phyloP scores from a whole-genome alignment of 2,797 vertebrate species.

The Chloroceryle amazona region DNA sequence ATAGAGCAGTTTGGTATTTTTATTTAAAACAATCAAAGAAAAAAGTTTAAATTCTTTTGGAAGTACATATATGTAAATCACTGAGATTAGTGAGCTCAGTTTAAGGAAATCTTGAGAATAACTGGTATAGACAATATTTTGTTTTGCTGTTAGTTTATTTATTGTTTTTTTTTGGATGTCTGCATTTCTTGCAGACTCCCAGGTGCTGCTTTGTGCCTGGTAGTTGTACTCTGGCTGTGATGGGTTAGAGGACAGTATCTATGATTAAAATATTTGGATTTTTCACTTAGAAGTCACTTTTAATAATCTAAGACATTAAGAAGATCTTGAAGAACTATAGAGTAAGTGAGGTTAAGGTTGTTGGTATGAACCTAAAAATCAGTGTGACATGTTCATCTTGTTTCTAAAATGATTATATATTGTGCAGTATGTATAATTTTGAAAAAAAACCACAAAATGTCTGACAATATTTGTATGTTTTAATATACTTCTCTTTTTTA shows the following conservation, averaged over 20 bases:
- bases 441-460: neutral
- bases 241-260: neutral
- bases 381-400: neutral
- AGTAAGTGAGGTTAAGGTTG: neutral
- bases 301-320: neutral
- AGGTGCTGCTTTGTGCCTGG: neutral
- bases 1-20: neutral
- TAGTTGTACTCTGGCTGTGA: neutral
- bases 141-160: neutral
- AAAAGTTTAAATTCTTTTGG: neutral
- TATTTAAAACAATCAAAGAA: neutral
- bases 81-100: neutral
- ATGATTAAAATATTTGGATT: neutral
- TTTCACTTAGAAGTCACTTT: neutral
- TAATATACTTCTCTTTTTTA: conserved; percentile 67
- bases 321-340: neutral
- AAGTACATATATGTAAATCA: neutral
- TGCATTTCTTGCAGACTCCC: neutral
- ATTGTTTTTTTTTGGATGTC: no score
- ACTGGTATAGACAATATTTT: neutral
- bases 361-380: neutral
- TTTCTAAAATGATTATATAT: neutral
- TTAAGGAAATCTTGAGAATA: neutral
- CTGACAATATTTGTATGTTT: neutral
- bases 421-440: neutral